Conservation (phyloP, 2,113 vertebrate species). For the Plotosus lineatus region DNA sequence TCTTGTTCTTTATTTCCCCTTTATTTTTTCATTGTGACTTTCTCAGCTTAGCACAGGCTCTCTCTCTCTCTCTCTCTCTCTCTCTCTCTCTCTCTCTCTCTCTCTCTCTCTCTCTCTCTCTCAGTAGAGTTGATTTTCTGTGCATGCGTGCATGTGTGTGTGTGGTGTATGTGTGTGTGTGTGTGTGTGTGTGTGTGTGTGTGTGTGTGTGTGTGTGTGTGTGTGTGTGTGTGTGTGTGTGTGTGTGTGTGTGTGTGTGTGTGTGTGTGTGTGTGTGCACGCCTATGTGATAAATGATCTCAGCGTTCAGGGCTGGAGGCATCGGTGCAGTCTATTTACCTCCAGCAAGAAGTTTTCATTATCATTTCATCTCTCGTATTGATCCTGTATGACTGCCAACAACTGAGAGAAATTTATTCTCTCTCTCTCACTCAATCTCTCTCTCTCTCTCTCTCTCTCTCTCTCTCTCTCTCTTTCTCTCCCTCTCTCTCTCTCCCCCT, state of each 20-base stretch:
- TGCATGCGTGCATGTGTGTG: no score
- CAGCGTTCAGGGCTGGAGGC: constrained; percentile 9
- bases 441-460: not conserved
- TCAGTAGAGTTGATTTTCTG: not conserved
- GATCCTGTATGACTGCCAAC: constrained; percentile 70
- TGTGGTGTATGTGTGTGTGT: constrained; percentile 11
- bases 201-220: constrained; percentile 12
- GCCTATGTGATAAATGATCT: constrained; percentile 24
- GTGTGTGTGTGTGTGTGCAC: not conserved
- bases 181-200: not conserved
- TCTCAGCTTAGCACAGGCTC: no score
- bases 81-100: not conserved
- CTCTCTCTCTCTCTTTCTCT: no score
- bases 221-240: not conserved
- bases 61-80: not conserved
- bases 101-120: not conserved
- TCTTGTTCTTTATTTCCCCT: no score
- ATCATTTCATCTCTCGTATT: constrained; percentile 64
- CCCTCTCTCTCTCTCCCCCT: no score
- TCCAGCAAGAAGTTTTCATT: constrained; percentile 49
- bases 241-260: not conserved
- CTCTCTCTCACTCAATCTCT: not conserved
- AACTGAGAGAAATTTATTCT: constrained; percentile 31
- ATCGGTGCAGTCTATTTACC: constrained; percentile 59
- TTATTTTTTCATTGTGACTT: no score